Evolutionary conservation across 1,140 invertebrate genomes (phyloP), one percentile per base, ranked within the genome.

Genomic region (Littorina saxatilis): DNA sequence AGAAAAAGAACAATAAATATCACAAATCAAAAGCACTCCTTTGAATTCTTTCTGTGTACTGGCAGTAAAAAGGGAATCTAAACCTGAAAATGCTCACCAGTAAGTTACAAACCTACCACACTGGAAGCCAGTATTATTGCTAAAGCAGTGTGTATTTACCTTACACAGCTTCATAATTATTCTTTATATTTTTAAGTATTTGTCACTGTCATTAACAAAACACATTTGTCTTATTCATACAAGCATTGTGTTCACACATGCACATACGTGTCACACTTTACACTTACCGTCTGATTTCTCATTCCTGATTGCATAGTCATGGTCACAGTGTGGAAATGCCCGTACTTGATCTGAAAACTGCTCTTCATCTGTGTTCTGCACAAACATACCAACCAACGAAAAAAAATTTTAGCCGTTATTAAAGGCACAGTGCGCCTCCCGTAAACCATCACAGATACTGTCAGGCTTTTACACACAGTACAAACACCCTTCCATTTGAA

Each of bases 361-460:
- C 32, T 68, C 66, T 35, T 40, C 37, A 23, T 68, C 66, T 13
- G 66, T 68, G 23, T 37, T 68, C 66, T 68, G 66, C 66, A 68
- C 35, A 68, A 2, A 68, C 15, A 58, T 35, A 27, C 61, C 27
- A 27, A 61, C 23, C 7, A 58, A 2, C 27, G 2, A 58, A 58
- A 58, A 20, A 5, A 20, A n/a, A 23, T 11, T 58, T 58, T 58
- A 27, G 55, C n/a, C n/a, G n/a, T n/a, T n/a, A n/a, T n/a, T n/a
- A n/a, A n/a, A n/a, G n/a, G n/a, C n/a, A n/a, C n/a, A n/a, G n/a
- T n/a, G n/a, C n/a, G n/a, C n/a, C n/a, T n/a, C n/a, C n/a, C n/a
- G n/a, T n/a, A n/a, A n/a, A n/a, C n/a, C n/a, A n/a, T n/a, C n/a
- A n/a, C n/a, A n/a, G n/a, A n/a, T n/a, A n/a, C n/a, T n/a, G n/a